Evolutionary conservation across 2,888 invertebrate genomes (phyloP).

Genomic region (Metopia argyrocephala): DNA sequence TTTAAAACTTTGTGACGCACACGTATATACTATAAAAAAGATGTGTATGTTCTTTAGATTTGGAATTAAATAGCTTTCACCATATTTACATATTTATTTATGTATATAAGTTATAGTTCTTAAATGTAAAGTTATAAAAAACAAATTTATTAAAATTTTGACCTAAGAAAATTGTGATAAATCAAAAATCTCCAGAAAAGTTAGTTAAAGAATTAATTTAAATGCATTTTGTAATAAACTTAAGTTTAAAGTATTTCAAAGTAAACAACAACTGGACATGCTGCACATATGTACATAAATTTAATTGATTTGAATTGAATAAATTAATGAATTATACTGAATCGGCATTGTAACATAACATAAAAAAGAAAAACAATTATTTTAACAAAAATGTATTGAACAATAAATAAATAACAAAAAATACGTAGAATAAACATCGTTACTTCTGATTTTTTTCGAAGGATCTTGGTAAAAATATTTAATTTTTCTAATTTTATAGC

Average conservation of each 20-base stretch:
- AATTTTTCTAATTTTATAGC: too few relatives aligned
- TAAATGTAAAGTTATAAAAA: background rate
- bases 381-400: constrained; percentile 24
- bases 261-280: constrained; percentile 9
- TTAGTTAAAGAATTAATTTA: constrained; percentile 19
- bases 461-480: too few relatives aligned
- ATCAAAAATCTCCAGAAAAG: constrained; percentile 36
- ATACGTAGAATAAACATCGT: background rate
- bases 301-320: constrained; percentile 45
- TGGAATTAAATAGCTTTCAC: constrained; percentile 32
- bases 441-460: too few relatives aligned
- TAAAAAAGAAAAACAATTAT: constrained; percentile 23
- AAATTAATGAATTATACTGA: constrained; percentile 18
- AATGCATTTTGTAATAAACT: constrained; percentile 29
- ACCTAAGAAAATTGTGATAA: constrained; percentile 61
- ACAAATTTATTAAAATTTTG: constrained; percentile 20
- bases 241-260: constrained; percentile 26
- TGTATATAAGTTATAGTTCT: background rate
- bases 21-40: too few relatives aligned
- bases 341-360: constrained; percentile 37
- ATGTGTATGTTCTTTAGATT: background rate
- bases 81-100: constrained; percentile 2
- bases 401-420: constrained; percentile 13
- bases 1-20: too few relatives aligned
- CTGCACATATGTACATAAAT: constrained; percentile 47